phyloP scores from a whole-genome alignment of 2,113 vertebrate genomes.

The Girardinichthys multiradiatus region DNA sequence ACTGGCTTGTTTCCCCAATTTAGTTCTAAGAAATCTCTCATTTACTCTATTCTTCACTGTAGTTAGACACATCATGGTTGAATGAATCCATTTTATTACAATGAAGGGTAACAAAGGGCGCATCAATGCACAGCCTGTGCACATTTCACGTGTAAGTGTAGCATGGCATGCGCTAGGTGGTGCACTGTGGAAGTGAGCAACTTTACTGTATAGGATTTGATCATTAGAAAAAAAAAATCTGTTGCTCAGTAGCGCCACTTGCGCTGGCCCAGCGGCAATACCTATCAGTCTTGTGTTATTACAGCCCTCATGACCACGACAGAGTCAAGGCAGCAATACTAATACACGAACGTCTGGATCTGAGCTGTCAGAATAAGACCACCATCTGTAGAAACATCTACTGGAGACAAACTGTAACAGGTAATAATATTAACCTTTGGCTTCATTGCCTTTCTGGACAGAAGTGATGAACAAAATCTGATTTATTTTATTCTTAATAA shows the following conservation, averaged over 20 bases:
- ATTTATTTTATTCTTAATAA: neutral
- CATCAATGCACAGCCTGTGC: conserved; percentile 27
- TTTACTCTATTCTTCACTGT: neutral
- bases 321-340: neutral
- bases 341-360: accelerated
- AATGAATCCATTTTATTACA: conserved; percentile 9
- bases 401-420: neutral
- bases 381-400: too few relatives aligned
- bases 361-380: conserved; percentile 54
- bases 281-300: conserved; percentile 77
- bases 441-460: neutral
- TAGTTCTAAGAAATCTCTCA: neutral
- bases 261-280: conserved; percentile 77
- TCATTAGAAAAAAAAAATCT: conserved; percentile 67
- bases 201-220: conserved; percentile 61
- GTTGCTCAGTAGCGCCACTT: conserved; percentile 82
- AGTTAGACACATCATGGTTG: neutral
- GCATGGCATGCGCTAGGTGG: conserved; percentile 77
- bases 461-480: neutral
- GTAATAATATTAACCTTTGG: neutral
- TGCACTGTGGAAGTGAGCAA: conserved; percentile 75
- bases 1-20: neutral
- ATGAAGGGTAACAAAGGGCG: conserved; percentile 24
- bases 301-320: conserved; percentile 86
- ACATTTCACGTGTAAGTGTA: conserved; percentile 54